Conservation (phyloP, 2,113 vertebrate genomes). For the Tauraco erythrolophus region DNA sequence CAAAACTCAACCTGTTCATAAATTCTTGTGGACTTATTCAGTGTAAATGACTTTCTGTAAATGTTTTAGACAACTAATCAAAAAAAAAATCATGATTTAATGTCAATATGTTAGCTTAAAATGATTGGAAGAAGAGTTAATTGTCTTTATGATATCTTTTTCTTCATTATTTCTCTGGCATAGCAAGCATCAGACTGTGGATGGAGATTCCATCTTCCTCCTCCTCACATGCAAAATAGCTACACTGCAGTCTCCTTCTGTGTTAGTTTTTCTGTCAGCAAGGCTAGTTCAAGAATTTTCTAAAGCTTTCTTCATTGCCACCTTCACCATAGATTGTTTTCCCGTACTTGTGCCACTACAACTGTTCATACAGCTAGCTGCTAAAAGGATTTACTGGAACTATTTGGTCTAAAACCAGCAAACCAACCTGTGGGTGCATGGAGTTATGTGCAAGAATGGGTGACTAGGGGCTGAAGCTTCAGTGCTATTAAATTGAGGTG, state of each 20-base stretch:
- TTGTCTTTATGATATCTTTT: not conserved
- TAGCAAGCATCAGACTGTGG: not conserved
- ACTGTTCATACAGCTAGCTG: fast-evolving
- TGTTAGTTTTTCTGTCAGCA: not conserved
- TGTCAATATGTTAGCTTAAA: not conserved
- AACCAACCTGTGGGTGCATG: not conserved
- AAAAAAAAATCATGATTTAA: not conserved
- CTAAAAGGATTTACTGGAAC: not conserved
- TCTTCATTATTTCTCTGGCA: not conserved
- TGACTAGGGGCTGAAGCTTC: not conserved
- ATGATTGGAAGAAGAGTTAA: not conserved
- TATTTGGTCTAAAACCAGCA: not conserved
- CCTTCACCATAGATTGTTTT: not conserved
- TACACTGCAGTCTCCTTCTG: not conserved
- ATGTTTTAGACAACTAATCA: not conserved
- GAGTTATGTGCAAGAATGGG: not conserved
- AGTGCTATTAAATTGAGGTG: not conserved
- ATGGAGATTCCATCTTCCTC: not conserved
- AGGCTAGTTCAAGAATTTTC: not conserved
- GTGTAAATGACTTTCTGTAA: not conserved
- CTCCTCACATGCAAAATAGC: fast-evolving
- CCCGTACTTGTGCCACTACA: not conserved
- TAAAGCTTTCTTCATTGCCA: not conserved
- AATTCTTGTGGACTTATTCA: not conserved
- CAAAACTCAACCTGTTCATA: not conserved